Base-by-base conservation (phyloP, 2,888 invertebrate genomes). In the Xanthia icteritia region DNA sequence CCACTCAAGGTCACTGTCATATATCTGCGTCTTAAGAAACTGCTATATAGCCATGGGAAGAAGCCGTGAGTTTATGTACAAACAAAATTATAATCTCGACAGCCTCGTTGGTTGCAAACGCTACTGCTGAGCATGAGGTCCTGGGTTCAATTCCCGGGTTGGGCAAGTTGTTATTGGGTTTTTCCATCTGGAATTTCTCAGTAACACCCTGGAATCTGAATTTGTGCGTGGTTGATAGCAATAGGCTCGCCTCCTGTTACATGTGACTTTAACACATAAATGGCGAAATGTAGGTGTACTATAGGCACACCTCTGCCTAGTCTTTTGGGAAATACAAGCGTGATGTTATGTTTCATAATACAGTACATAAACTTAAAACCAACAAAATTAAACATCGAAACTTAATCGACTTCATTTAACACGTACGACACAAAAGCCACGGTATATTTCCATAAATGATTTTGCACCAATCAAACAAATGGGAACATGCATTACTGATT, bases 401-500 rank as follows among this genome's bases (percentile, higher is more conserved):
- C 70, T 72, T 77, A 65, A 82, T 73, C 76, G 64, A 89, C 69
- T 82, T 71, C 78, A 87, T 83, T 88, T 76, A 83, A 83, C 82
- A 88, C 87, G 67, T 70, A 77, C 72, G 64, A 66, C 73, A 67
- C 80, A 81, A 84, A 77, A 79, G 80, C 73, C 77, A 66, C 81
- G 54, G 54, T 76, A 61, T 73, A 86, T 89, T 89, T 75, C 75
- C 84, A 89, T 88, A 84, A 84, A 88, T 88, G 86, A 91, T 89
- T 89, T 87, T 73, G 75, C 71, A 86, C 82, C 90, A 91, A 91
- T 91, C 90, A 90, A 91, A 91, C 90, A 89, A 89, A 92, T 89
- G 86, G 85, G 82, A 87, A 85, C 89, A 86, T 79, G 75, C 86
- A 91, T 91, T 91, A 90, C 86, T 73, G 88, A 89, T 86, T 88